Conservation (phyloP, 1,140 invertebrate genomes). For the Zaprionus nigranus region DNA sequence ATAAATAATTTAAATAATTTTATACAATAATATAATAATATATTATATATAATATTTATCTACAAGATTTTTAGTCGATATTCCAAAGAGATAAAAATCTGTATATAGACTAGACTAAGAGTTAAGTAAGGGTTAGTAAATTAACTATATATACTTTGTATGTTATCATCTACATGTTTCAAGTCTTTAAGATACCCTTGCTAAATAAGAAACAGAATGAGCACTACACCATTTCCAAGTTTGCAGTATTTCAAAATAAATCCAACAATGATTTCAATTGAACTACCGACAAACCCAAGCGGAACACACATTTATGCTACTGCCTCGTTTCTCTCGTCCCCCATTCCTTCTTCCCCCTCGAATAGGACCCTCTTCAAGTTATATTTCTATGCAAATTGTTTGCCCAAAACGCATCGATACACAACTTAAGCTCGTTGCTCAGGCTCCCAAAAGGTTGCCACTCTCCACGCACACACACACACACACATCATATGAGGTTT, state of each 20-base stretch:
- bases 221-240: too few species aligned
- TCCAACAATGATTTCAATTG: neutral
- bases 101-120: neutral
- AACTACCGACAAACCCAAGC: neutral
- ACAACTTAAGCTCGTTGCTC: conserved; percentile 30
- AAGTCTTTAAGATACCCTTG: too few species aligned
- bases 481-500: neutral
- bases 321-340: neutral
- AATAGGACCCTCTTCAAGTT: neutral
- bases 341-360: neutral
- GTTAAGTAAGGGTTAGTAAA: neutral
- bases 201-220: too few species aligned
- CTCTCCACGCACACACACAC: neutral
- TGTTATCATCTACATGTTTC: neutral
- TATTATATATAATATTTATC: too few species aligned
- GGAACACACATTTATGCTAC: neutral
- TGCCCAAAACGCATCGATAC: conserved; percentile 28
- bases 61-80: neutral
- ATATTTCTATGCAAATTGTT: conserved; percentile 22
- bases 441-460: conserved; percentile 26
- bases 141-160: neutral
- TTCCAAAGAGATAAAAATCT: neutral
- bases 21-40: too few species aligned
- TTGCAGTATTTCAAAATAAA: neutral
- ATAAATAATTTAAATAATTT: too few species aligned